These are phyloP conservation scores for Zingel zingel DNA, from an alignment of 2,113 vertebrate genomes.

Conservation along the genomic window DNA sequence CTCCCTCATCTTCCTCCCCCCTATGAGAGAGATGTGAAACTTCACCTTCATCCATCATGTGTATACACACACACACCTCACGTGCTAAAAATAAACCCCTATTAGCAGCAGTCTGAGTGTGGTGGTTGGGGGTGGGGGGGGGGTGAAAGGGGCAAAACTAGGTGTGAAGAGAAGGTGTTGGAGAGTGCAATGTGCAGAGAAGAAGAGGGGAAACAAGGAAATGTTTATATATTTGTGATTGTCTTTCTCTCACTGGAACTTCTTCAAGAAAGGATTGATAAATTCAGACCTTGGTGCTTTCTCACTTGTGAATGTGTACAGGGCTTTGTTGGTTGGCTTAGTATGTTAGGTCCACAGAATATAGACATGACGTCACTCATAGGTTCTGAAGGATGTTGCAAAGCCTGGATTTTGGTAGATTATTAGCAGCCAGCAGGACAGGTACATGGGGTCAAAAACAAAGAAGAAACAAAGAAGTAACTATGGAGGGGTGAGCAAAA, in stretches of 20 bases:
- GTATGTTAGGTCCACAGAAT: neutral
- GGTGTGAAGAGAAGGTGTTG: slow-evolving; percentile 40
- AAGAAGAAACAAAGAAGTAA: neutral
- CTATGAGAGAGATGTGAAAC: slow-evolving; percentile 75
- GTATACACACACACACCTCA: slow-evolving; percentile 72
- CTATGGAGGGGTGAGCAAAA: neutral
- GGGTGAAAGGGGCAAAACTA: slow-evolving; percentile 36
- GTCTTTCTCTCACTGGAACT: neutral
- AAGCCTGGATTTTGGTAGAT: neutral
- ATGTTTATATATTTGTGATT: neutral
- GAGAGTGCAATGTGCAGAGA: slow-evolving; percentile 28
- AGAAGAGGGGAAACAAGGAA: slow-evolving; percentile 2
- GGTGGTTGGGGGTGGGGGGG: neutral
- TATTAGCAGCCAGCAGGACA: neutral
- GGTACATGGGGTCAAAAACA: neutral
- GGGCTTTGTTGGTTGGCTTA: neutral
- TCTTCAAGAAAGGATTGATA: neutral
- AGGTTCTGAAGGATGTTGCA: neutral
- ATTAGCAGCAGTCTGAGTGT: slow-evolving; percentile 78
- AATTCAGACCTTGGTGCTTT: neutral
- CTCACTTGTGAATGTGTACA: neutral
- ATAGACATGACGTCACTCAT: neutral
- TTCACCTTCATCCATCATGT: slow-evolving; percentile 82
- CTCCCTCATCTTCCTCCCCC: slow-evolving; percentile 8
- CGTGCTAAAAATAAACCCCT: slow-evolving; percentile 84